Conservation (phyloP, 2,113 vertebrate species). For the Podiceps cristatus region DNA sequence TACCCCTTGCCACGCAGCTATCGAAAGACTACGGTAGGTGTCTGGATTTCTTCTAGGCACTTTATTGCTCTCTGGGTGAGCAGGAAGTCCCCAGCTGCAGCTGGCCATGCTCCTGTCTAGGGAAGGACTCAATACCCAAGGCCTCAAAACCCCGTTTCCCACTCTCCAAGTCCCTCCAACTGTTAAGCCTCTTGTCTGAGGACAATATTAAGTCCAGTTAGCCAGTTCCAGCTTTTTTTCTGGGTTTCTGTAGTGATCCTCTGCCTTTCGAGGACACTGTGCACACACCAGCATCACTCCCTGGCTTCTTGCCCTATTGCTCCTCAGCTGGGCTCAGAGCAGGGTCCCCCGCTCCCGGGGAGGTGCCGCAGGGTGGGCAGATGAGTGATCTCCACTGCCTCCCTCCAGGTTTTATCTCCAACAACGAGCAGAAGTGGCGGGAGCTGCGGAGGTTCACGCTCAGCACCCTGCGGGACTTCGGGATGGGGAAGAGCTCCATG, state of each 20-base stretch:
- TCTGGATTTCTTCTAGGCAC: background rate
- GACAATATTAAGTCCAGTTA: background rate
- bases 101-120: accelerated
- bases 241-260: background rate
- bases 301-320: background rate
- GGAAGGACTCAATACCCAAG: background rate
- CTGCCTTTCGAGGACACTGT: background rate
- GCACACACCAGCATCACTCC: background rate
- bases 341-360: background rate
- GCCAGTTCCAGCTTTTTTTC: background rate
- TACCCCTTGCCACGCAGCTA: background rate
- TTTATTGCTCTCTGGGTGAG: background rate
- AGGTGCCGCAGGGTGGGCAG: accelerated
- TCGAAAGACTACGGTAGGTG: slow-evolving; percentile 18
- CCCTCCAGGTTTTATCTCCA: slow-evolving; percentile 46
- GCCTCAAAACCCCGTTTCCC: background rate
- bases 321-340: background rate
- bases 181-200: background rate
- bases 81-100: background rate
- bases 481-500: slow-evolving; percentile 65
- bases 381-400: background rate
- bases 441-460: slow-evolving; percentile 66
- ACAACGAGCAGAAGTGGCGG: slow-evolving; percentile 39
- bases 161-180: background rate
- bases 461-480: slow-evolving; percentile 37